Evolutionary conservation across 2,113 vertebrate species (phyloP).

Genomic region (Ciconia stormi): DNA sequence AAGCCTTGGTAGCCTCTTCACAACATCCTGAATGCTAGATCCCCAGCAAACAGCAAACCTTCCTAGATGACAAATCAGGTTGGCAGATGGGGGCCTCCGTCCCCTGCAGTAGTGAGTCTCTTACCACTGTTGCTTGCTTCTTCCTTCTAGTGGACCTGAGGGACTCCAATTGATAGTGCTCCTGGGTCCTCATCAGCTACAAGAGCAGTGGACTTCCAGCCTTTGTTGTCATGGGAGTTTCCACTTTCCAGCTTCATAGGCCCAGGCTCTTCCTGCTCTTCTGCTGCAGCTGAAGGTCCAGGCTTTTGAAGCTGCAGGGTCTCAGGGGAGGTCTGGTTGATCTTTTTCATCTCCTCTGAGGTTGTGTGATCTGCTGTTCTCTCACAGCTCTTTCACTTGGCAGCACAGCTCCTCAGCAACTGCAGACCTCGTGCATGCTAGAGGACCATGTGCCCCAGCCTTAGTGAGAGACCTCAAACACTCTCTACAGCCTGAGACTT

Average conservation of each 20-base stretch:
- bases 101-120: not conserved
- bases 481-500: not conserved
- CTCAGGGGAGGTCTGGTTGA: not conserved
- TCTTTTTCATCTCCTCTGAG: not conserved
- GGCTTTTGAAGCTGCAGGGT: not conserved
- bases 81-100: not conserved
- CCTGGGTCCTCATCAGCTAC: not conserved
- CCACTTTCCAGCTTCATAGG: not conserved
- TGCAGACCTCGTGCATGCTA: not conserved
- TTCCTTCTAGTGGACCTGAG: not conserved
- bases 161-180: rapidly evolving
- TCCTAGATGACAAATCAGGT: not conserved
- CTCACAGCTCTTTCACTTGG: not conserved
- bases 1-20: not conserved
- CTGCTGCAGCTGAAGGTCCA: not conserved
- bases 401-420: not conserved
- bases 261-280: not conserved
- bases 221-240: not conserved
- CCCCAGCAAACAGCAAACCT: not conserved
- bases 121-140: not conserved
- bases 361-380: not conserved
- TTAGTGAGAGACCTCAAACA: not conserved
- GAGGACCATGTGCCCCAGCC: not conserved
- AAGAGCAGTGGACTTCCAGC: not conserved
- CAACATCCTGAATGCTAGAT: not conserved